Evolutionary conservation across 2,888 invertebrate species (phyloP), one percentile per base, ranked within the genome.

Genomic region (Neelides folsomi): DNA sequence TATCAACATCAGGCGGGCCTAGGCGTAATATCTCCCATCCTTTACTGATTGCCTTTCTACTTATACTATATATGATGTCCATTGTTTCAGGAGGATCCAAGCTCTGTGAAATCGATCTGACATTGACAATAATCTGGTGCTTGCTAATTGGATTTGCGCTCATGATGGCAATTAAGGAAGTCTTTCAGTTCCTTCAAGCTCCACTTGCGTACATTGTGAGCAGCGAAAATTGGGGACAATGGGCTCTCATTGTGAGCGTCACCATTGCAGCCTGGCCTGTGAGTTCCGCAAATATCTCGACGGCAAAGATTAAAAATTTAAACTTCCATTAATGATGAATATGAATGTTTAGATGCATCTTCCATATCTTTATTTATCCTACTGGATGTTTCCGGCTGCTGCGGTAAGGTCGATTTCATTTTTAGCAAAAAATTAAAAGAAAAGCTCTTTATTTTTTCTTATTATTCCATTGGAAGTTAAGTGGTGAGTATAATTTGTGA

Each of bases 111-210:
- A 27, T 52, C 8, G 34, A 34, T 8, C 15, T 43, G 10, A 4
- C 16, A 1, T 20, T 61, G 13, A 57, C 54, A 15, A 52, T 57
- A 2, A 48, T 63, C 10, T 64, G 65, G 59, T 44, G 53, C 38
- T 47, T 64, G 20, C 50, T 65, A 19, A 52, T 66, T 8, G 48
- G 55, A 27, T 58, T 66, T 41, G 51, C 59, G 7, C 49, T 49
- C 34, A 39, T 66, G 12, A 56, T 69, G 49, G 56, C 66, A 4
- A 46, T 61, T 19, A 88, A 88, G 68, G 88, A 89, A 71, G 69
- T 86, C 49, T 83, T 84, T 66, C 83, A 86, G 42, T 38, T 58
- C 1, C 37, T 58, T 20, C 63, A 61, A 47, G 48, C 59, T n/a
- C 63, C 63, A 19, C 19, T 54, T 1, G 53, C 58, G 1, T 63